Conservation (phyloP, 2,888 invertebrate species). For the Spilarctia lutea region DNA sequence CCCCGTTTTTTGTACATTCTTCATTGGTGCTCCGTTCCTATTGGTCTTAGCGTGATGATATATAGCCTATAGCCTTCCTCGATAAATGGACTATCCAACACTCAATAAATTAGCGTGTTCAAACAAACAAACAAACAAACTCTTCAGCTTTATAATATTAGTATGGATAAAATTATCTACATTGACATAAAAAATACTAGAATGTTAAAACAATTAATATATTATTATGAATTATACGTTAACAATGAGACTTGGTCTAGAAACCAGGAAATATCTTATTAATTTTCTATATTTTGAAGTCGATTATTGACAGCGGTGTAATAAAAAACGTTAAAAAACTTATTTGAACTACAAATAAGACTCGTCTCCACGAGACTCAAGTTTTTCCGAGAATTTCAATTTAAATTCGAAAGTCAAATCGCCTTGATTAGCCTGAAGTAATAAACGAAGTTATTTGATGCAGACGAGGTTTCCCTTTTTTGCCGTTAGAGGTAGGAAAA, state of each 20-base stretch:
- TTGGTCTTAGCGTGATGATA: too few species aligned
- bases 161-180: too few species aligned
- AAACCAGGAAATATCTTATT: background rate
- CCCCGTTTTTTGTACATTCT: too few species aligned
- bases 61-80: too few species aligned
- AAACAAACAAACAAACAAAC: too few species aligned
- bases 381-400: constrained; percentile 2
- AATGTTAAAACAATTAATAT: background rate
- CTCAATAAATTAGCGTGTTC: too few species aligned
- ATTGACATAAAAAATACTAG: too few species aligned
- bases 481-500: constrained; percentile 14
- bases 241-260: background rate
- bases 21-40: too few species aligned
- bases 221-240: background rate
- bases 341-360: background rate
- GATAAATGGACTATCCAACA: too few species aligned
- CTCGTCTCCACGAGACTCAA: background rate
- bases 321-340: background rate
- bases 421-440: constrained; percentile 18
- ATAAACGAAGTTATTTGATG: constrained; percentile 23
- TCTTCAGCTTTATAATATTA: too few species aligned
- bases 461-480: constrained; percentile 11
- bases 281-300: background rate
- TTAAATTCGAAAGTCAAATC: constrained; percentile 13
- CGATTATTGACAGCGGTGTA: background rate